A percentile compares a stretch with the other conserved stretches of the same genome.
Conservation (phyloP, 1,140 invertebrate genomes). For the Elymnias hypermnestra region DNA sequence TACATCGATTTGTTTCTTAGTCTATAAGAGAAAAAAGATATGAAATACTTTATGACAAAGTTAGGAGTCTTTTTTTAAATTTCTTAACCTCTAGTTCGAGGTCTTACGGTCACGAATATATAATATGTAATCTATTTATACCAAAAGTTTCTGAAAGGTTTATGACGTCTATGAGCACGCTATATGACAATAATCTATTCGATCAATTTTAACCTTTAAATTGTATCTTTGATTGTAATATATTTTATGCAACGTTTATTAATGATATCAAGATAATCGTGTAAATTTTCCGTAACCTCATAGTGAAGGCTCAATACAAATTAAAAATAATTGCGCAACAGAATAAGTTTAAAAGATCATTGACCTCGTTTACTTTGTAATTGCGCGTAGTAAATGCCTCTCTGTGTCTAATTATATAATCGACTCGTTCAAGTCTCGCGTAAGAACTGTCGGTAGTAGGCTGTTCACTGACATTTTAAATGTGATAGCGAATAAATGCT, state of each 20-base stretch:
- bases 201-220: background rate
- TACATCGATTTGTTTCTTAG: too few relatives aligned
- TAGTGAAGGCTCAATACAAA: background rate
- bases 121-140: too few relatives aligned
- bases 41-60: too few relatives aligned
- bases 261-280: background rate
- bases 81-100: too few relatives aligned
- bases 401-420: conserved; percentile 17
- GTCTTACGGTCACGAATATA: too few relatives aligned
- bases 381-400: conserved; percentile 16
- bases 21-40: too few relatives aligned
- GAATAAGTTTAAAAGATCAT: conserved; percentile 16
- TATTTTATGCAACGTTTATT: background rate
- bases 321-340: conserved; percentile 12
- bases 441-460: conserved; percentile 7
- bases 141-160: too few relatives aligned
- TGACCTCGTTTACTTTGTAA: conserved; percentile 18
- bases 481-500: too few relatives aligned
- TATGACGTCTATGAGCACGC: too few relatives aligned
- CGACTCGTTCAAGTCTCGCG: conserved; percentile 11
- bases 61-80: too few relatives aligned
- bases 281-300: background rate
- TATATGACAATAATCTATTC: too few relatives aligned
- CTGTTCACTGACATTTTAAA: background rate
- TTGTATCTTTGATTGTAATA: background rate